Evolutionary conservation across 2,113 vertebrate genomes (phyloP), one percentile per base, ranked within the genome.

Genomic region (Zosterops hypoxanthus): DNA sequence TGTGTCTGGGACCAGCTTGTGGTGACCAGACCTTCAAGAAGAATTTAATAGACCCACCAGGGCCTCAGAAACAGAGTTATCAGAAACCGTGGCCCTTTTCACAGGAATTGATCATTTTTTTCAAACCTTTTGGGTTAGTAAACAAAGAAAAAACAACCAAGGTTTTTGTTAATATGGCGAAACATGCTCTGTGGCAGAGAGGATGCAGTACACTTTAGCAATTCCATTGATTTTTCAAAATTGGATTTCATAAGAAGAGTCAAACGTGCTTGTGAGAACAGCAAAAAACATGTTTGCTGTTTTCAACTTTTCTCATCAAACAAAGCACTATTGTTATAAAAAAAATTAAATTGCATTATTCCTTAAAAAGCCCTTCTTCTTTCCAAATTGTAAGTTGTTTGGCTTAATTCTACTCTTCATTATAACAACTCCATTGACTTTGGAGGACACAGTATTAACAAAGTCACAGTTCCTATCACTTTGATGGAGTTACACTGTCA

Each of bases 381-480:
- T 88, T 83, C 53, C 29, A 68, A 75, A 49, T 8, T 36, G 1
- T 41, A 63, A 79, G 6, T 22, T 11, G 31, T 18, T 56, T 0
- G 20, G 11, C 23, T 88, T 44, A 73, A 83, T 69, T 70, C 17
- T 69, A 3, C 18, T 49, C 31, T 68, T 87, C 24, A 6, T 77
- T 59, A 31, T 16, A 79, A 49, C 22, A 80, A 29, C 86, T 57
- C 21, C n/a, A 63, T 25, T 75, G 56, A 31, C 24, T 79, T 33
- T 65, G 44, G 21, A 49, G 22, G 14, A 47, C 0, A 0, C 1
- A 28, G 1, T 15, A 64, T 59, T 61, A 82, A 34, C 44, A 68
- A 71, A 41, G n/a, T 24, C 90, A 56, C 17, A 28, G 19, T 29
- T 41, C 56, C 28, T 49, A 19, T 36, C 60, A 24, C 5, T 49